Evolutionary conservation across 1,140 invertebrate species (phyloP).

Genomic region (Scaptomyza montana): DNA sequence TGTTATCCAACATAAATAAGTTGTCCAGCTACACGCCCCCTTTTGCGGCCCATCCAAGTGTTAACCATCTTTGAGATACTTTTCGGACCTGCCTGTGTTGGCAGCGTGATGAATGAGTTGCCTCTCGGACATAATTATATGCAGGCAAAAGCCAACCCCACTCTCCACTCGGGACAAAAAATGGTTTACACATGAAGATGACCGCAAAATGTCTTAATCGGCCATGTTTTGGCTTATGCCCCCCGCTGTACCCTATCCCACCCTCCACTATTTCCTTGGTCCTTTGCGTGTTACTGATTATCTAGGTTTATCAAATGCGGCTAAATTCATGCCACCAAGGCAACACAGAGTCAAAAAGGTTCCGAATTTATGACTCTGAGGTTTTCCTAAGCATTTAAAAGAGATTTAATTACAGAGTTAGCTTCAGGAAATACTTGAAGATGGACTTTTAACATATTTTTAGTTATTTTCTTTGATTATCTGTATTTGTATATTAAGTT

Average conservation of each 20-base stretch:
- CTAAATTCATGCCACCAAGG: too few species aligned
- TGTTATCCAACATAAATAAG: conserved; percentile 73
- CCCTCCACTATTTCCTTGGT: not conserved
- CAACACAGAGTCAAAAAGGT: conserved; percentile 6
- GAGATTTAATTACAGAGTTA: conserved; percentile 38
- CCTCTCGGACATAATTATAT: conserved; percentile 43
- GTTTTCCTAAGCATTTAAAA: conserved; percentile 17
- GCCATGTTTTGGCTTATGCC: conserved; percentile 11
- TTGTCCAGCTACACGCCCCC: conserved; percentile 24
- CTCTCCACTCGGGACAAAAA: not conserved
- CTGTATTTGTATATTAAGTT: not conserved
- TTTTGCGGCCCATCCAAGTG: conserved; percentile 49
- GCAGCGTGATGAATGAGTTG: conserved; percentile 51
- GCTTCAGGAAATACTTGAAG: not conserved
- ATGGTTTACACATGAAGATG: conserved; percentile 31
- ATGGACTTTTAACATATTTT: not conserved
- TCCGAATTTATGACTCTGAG: conserved; percentile 30
- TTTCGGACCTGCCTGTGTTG: conserved; percentile 30
- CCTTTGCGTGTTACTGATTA: conserved; percentile 13
- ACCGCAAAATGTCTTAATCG: conserved; percentile 55
- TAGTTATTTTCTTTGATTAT: not conserved
- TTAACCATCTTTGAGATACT: conserved; percentile 77
- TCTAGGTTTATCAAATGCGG: conserved; percentile 27
- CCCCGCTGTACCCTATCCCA: not conserved
- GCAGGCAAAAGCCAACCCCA: conserved; percentile 8